These are phyloP conservation scores for Epirrita christyi DNA, from an alignment of 2,888 invertebrate species.

Conservation along the genomic window DNA sequence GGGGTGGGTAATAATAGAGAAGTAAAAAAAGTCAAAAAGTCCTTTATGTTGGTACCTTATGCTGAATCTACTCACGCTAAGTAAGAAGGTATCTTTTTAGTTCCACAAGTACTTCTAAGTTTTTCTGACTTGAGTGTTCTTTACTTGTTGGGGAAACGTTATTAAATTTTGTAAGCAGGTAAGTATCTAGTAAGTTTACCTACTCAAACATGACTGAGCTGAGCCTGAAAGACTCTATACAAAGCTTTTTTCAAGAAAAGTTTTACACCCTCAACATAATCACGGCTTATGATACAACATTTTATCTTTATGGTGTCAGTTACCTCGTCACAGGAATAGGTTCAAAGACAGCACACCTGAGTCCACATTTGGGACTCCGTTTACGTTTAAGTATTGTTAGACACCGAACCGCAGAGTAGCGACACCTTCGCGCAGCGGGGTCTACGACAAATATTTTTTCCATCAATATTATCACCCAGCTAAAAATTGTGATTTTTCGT, in stretches of 20 bases:
- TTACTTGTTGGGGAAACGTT: not conserved
- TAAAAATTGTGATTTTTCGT: too few relatives aligned
- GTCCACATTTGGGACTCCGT: slow-evolving; percentile 28
- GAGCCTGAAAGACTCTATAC: not conserved
- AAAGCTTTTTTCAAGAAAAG: not conserved
- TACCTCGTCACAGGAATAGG: slow-evolving; percentile 17
- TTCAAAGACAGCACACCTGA: slow-evolving; percentile 36
- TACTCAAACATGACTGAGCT: not conserved
- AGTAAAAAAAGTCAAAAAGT: too few relatives aligned
- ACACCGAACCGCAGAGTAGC: slow-evolving; percentile 2
- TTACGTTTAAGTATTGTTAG: slow-evolving; percentile 31
- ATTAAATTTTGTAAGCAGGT: too few relatives aligned
- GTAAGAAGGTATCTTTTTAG: slow-evolving; percentile 13
- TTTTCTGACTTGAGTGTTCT: not conserved
- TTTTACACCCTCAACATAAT: slow-evolving; percentile 9
- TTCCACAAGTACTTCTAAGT: not conserved
- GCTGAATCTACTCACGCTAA: not conserved
- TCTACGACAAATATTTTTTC: not conserved
- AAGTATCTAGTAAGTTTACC: not conserved
- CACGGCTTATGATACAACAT: slow-evolving; percentile 6
- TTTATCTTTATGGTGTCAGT: slow-evolving; percentile 28
- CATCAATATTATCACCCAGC: too few relatives aligned
- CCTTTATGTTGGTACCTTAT: too few relatives aligned
- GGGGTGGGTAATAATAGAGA: too few relatives aligned
- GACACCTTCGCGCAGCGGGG: not conserved